These are phyloP conservation scores for Zoanthus solanderi DNA, from an alignment of 92 coral and sea anemone species.

Conservation along the genomic window DNA sequence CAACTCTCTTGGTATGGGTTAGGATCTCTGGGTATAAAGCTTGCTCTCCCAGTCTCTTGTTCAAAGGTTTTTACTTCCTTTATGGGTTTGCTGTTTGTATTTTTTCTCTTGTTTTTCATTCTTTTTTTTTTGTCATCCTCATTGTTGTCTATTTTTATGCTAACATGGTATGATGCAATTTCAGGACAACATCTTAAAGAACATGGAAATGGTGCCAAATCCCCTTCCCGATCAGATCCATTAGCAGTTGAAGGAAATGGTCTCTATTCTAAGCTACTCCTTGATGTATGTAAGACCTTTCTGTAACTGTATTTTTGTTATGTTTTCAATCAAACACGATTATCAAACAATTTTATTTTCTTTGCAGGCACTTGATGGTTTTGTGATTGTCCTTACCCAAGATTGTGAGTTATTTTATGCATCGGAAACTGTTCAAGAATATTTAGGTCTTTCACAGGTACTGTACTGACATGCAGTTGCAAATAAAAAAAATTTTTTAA, in stretches of 20 bases:
- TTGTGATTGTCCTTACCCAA: constrained; percentile 95
- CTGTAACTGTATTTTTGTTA: neutral
- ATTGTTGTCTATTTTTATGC: neutral
- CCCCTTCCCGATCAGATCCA: constrained; percentile 45
- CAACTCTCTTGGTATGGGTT: no score
- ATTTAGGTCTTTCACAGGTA: constrained; percentile 98
- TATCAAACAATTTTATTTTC: neutral
- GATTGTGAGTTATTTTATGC: constrained; percentile 95
- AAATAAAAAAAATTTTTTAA: no score
- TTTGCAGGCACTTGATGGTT: constrained; percentile 96
- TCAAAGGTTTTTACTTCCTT: no score
- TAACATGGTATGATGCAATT: neutral
- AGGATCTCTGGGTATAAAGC: no score
- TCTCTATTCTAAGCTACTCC: constrained; percentile 80
- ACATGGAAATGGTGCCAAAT: constrained; percentile 57
- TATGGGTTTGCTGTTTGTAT: no score
- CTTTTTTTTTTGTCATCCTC: neutral
- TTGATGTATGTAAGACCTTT: constrained; percentile 60
- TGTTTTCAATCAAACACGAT: no score
- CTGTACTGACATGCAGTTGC: no score
- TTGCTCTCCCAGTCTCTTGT: no score
- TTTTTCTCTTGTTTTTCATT: no score
- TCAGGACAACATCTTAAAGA: constrained; percentile 82
- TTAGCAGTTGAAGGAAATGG: constrained; percentile 82
- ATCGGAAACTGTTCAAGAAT: constrained; percentile 94